Evolutionary conservation across 2,113 vertebrate genomes (phyloP), one percentile per base, ranked within the genome.

Genomic region (Siniperca chuatsi): DNA sequence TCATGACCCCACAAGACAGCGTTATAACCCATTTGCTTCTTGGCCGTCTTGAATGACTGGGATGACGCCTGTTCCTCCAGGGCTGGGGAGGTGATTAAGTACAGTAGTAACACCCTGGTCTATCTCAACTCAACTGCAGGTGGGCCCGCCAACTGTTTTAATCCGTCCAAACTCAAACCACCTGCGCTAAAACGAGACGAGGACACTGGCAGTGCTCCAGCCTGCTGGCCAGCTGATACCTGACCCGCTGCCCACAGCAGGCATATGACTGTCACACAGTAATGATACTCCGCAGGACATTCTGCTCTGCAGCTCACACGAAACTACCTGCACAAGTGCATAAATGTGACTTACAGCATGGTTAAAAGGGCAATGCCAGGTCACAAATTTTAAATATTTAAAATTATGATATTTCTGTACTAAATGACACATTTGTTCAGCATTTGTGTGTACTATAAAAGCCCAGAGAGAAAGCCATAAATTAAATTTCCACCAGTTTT

Each of bases 101-200:
- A 37, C 35, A 37, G 35, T 52, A 68, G 62, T 35, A 60, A 40
- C 70, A 62, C 37, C 6, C n/a, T 1, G n/a, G 7, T 57, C 86
- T 79, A 75, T 90, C 66, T 90, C 29, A 29, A 29, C 37, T 62
- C 8, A 15, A 40, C 12, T 4, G 9, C 76, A 64, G 20, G 20
- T n/a, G 25, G 52, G 86, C 64, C 76, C 5, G 74, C 79, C 88
- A 89, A 74, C 81, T 0, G 48, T 33, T 81, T 54, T 84, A 92
- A 93, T 89, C 90, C 68, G 57, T 84, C 79, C 75, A 37, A 83
- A 25, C 71, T 58, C 50, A 16, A 62, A 60, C 40, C 37, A 25
- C 35, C 73, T 2, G 73, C n/a, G 75, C 84, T 91, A 85, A 85
- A 88, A 78, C 13, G 8, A 73, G 83, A 75, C 16, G 3, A 50